These are phyloP conservation scores for Pampus argenteus DNA, from an alignment of 2,797 vertebrate species.

Conservation along the genomic window DNA sequence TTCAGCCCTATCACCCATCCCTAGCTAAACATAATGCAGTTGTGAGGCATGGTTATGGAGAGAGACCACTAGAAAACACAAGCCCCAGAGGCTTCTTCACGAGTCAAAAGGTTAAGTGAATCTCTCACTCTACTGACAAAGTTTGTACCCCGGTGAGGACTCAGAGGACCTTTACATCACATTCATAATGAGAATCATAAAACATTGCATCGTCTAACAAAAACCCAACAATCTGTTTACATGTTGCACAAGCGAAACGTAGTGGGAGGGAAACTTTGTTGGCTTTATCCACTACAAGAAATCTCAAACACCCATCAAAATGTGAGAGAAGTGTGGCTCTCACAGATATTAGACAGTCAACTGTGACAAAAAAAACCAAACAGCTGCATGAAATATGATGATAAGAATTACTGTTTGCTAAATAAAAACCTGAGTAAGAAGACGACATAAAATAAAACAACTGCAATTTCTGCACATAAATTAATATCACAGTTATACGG, in stretches of 20 bases:
- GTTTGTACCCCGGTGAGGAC: conserved; percentile 69
- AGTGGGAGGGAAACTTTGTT: conserved; percentile 31
- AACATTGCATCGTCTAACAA: conserved; percentile 49
- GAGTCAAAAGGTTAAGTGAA: conserved; percentile 60
- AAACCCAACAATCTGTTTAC: conserved; percentile 42
- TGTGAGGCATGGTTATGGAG: neutral
- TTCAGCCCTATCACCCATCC: too few relatives aligned
- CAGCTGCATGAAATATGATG: conserved; percentile 61
- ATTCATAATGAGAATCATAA: conserved; percentile 54
- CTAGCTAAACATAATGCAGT: neutral
- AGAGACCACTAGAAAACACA: conserved; percentile 23
- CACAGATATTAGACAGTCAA: conserved; percentile 61
- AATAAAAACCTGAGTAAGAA: conserved; percentile 26
- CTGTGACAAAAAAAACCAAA: conserved; percentile 64
- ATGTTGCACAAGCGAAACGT: conserved; percentile 47
- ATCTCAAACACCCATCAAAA: conserved; percentile 38
- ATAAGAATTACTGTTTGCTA: too few relatives aligned
- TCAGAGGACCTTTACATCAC: conserved; percentile 56
- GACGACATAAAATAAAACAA: conserved; percentile 43
- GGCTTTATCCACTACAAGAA: conserved; percentile 32
- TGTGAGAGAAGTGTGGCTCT: conserved; percentile 55
- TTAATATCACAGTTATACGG: conserved; percentile 38
- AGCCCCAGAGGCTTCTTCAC: conserved; percentile 17
- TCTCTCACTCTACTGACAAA: conserved; percentile 74
- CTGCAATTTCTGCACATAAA: conserved; percentile 40